These are phyloP conservation scores for Cynodonichthys magdalenae DNA, from an alignment of 2,797 vertebrate genomes.

Conservation along the genomic window DNA sequence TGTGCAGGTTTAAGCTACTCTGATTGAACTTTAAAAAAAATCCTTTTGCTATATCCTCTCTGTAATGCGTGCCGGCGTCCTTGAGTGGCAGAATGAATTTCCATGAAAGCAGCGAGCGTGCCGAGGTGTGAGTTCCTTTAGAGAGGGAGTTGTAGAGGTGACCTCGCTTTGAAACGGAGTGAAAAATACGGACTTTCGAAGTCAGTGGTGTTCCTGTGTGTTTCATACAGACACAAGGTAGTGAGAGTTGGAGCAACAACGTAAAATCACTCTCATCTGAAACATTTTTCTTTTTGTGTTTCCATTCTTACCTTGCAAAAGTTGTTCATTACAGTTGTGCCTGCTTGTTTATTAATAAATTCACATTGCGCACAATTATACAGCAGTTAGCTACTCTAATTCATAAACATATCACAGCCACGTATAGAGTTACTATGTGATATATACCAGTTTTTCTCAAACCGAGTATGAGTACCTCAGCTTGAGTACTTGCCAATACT, in stretches of 20 bases:
- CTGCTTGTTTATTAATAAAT: too few relatives aligned
- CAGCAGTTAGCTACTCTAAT: too few relatives aligned
- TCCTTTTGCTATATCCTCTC: background rate
- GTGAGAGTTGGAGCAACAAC: background rate
- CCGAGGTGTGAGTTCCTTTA: conserved; percentile 14
- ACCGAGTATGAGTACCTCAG: too few relatives aligned
- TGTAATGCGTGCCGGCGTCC: background rate
- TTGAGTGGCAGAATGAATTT: conserved; percentile 8
- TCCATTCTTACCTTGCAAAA: too few relatives aligned
- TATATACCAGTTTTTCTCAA: too few relatives aligned
- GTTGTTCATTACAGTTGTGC: too few relatives aligned
- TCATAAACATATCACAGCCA: too few relatives aligned
- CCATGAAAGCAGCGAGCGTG: conserved; percentile 1
- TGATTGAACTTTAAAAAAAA: background rate
- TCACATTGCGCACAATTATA: too few relatives aligned
- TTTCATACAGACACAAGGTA: conserved; percentile 23
- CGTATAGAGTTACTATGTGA: too few relatives aligned
- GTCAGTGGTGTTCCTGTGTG: background rate
- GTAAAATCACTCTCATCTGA: too few relatives aligned
- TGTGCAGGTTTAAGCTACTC: background rate
- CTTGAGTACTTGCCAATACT: too few relatives aligned
- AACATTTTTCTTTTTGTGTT: too few relatives aligned
- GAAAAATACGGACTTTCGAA: fast-evolving
- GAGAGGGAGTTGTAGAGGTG: conserved; percentile 46
- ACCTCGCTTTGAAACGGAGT: conserved; percentile 35